Evolutionary conservation across 2,113 vertebrate species (phyloP).

Genomic region (Rhinolophus sinicus): DNA sequence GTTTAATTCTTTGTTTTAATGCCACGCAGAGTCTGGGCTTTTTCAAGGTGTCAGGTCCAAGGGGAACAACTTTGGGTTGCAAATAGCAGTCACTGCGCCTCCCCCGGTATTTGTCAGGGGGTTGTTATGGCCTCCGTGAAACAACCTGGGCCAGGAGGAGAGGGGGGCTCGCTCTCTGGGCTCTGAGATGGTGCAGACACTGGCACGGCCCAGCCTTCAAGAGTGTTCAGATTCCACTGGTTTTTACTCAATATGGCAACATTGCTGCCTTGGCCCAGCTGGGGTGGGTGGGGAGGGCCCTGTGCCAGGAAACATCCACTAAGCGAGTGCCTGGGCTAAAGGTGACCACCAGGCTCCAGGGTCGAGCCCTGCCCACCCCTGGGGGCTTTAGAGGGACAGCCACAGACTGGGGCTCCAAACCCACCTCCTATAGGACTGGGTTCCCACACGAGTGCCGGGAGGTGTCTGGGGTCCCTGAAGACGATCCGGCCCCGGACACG

Average conservation of each 20-base stretch:
- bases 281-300: slow-evolving; percentile 55
- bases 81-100: slow-evolving; percentile 82
- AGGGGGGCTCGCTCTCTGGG: slow-evolving; percentile 85
- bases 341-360: not conserved
- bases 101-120: slow-evolving; percentile 84
- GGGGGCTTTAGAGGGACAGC: not conserved
- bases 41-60: slow-evolving; percentile 95
- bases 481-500: rapidly evolving
- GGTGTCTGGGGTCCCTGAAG: not conserved
- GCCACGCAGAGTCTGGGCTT: slow-evolving; percentile 94
- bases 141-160: slow-evolving; percentile 84
- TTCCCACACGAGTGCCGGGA: not conserved
- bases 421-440: not conserved
- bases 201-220: slow-evolving; percentile 88
- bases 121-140: slow-evolving; percentile 87
- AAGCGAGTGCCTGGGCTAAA: not conserved
- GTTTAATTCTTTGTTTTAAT: slow-evolving; percentile 96
- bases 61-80: slow-evolving; percentile 87
- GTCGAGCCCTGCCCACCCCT: not conserved
- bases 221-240: slow-evolving; percentile 91
- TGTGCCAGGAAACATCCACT: slow-evolving; percentile 55
- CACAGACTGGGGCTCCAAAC: not conserved
- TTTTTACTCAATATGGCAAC: slow-evolving; percentile 99
- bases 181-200: slow-evolving; percentile 98
- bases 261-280: slow-evolving; percentile 88